Conservation (phyloP, 1,140 invertebrate genomes). For the Cecropterus lyciades region DNA sequence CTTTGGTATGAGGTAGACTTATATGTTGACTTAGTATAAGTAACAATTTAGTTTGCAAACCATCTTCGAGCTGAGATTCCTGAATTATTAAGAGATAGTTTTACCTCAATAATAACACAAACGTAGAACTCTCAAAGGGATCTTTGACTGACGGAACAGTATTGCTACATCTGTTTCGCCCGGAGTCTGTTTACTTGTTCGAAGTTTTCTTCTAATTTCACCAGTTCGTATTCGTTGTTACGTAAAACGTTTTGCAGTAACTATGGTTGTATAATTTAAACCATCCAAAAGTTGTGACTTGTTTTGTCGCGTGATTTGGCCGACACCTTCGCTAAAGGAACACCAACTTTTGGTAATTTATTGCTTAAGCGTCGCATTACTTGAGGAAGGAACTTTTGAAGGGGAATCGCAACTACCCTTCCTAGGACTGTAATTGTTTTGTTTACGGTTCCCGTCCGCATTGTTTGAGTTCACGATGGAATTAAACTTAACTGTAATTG, state of each 20-base stretch:
- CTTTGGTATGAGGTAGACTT: too few relatives aligned
- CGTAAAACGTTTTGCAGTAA: not conserved
- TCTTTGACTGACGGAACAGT: too few relatives aligned
- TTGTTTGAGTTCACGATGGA: constrained; percentile 59
- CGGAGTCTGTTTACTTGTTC: too few relatives aligned
- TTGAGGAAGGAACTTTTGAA: constrained; percentile 42
- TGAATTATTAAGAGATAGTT: too few relatives aligned
- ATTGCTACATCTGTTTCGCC: too few relatives aligned
- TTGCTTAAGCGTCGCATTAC: constrained; percentile 33
- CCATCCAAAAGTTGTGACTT: constrained; percentile 17
- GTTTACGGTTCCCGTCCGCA: constrained; percentile 61
- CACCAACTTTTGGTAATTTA: constrained; percentile 31
- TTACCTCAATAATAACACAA: too few relatives aligned
- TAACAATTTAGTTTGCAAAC: too few relatives aligned
- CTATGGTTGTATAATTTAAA: constrained; percentile 19
- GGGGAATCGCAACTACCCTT: constrained; percentile 60
- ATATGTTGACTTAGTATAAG: too few relatives aligned
- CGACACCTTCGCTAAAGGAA: constrained; percentile 34
- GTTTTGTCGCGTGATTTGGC: constrained; percentile 33
- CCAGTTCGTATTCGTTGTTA: too few relatives aligned
- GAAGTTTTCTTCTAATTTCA: too few relatives aligned
- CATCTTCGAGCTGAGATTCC: too few relatives aligned
- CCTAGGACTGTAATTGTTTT: constrained; percentile 68
- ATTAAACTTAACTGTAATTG: constrained; percentile 67
- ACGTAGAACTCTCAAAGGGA: too few relatives aligned